Evolutionary conservation across 1,140 invertebrate genomes (phyloP).

Genomic region (Drosophila tani): DNA sequence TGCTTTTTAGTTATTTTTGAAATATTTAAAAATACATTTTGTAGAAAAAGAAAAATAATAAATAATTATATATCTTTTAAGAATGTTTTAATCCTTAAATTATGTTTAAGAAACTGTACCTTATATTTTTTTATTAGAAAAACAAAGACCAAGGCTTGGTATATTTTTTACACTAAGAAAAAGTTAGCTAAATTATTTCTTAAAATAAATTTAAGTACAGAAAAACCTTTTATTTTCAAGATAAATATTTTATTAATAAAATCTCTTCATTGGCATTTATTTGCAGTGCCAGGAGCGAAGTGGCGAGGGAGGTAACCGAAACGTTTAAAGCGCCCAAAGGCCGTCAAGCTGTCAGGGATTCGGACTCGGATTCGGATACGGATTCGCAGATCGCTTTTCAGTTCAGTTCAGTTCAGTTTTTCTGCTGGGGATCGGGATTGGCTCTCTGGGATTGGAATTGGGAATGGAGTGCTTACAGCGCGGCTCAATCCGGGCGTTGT

Average conservation of each 20-base stretch:
- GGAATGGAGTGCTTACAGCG: slow-evolving; percentile 34
- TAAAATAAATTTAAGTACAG: too few species aligned
- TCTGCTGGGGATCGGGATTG: not conserved
- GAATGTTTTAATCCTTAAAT: too few species aligned
- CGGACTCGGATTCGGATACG: slow-evolving; percentile 7
- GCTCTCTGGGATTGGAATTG: not conserved
- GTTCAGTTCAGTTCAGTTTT: slow-evolving; percentile 31
- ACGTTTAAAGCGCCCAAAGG: slow-evolving; percentile 82
- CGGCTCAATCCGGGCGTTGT: slow-evolving; percentile 73
- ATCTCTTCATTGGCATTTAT: not conserved
- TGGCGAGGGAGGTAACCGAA: slow-evolving; percentile 51
- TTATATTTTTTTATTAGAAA: too few species aligned
- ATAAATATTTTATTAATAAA: not conserved
- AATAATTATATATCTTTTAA: too few species aligned
- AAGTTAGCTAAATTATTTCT: too few species aligned
- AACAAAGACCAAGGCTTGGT: too few species aligned
- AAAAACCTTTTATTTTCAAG: not conserved
- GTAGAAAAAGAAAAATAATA: too few species aligned
- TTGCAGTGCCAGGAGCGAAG: slow-evolving; percentile 6
- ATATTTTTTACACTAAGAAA: too few species aligned
- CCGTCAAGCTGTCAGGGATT: slow-evolving; percentile 71
- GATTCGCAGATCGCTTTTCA: slow-evolving; percentile 37
- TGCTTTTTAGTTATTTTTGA: too few species aligned
- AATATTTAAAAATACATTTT: too few species aligned
- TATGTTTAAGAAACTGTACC: too few species aligned